These are phyloP conservation scores for Diuraphis noxia DNA, from an alignment of 1,140 invertebrate genomes.

Conservation along the genomic window DNA sequence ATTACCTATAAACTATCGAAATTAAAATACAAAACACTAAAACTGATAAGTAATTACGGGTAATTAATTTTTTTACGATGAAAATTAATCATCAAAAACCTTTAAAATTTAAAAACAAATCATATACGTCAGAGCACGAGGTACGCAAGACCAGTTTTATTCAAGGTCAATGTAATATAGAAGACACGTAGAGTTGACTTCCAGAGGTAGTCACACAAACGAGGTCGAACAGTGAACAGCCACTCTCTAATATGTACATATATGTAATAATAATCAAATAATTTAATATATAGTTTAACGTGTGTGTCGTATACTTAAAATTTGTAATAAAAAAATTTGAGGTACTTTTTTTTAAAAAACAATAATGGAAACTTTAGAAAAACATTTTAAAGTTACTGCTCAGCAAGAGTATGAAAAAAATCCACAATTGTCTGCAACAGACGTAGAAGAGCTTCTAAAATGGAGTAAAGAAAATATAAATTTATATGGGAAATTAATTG, in stretches of 20 bases:
- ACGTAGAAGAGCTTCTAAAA: slow-evolving; percentile 31
- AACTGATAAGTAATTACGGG: background rate
- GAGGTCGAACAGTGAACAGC: slow-evolving; percentile 41
- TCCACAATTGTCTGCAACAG: slow-evolving; percentile 2
- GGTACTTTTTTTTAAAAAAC: background rate
- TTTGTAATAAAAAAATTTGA: background rate
- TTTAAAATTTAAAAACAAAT: background rate
- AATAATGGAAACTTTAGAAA: slow-evolving; percentile 31
- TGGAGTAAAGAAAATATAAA: slow-evolving; percentile 38
- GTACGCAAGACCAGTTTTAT: slow-evolving; percentile 40
- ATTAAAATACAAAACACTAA: background rate
- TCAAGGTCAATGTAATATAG: slow-evolving; percentile 27
- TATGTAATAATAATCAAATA: slow-evolving; percentile 16
- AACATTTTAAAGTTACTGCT: slow-evolving; percentile 31
- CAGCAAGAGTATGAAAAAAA: slow-evolving; percentile 45
- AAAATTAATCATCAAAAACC: background rate
- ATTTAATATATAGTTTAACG: background rate
- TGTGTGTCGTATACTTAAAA: background rate
- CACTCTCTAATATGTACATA: slow-evolving; percentile 24
- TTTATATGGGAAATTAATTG: slow-evolving; percentile 1
- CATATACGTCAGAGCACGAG: background rate
- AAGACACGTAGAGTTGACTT: slow-evolving; percentile 37
- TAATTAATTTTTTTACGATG: background rate
- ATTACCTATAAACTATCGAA: background rate
- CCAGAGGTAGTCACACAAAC: slow-evolving; percentile 15